Conservation (phyloP, 2,888 invertebrate genomes). For the Eledone cirrhosa region DNA sequence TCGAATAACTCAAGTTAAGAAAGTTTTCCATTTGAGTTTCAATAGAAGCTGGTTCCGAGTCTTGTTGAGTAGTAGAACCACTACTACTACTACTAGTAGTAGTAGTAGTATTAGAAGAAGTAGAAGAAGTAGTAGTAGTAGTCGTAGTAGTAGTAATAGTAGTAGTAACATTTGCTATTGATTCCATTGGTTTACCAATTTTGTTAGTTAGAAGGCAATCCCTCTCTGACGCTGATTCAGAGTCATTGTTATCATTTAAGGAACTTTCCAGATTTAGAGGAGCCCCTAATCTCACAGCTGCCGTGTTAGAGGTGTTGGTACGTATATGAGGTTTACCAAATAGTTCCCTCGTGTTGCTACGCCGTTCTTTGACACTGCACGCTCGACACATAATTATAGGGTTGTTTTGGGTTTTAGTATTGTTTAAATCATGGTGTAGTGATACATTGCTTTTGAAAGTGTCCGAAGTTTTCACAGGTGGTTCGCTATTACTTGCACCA, state of each 20-base stretch:
- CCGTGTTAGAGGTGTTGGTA: not conserved
- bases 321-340: not conserved
- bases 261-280: not conserved
- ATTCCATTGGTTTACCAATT: not conserved
- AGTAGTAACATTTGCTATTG: not conserved
- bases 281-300: not conserved
- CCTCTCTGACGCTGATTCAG: slow-evolving; percentile 7
- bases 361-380: slow-evolving; percentile 16
- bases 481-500: not conserved
- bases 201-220: not conserved
- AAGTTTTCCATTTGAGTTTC: not conserved
- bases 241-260: not conserved
- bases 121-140: not conserved
- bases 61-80: not conserved
- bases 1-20: not conserved
- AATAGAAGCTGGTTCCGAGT: not conserved
- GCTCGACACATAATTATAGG: not conserved
- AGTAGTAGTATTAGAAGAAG: too few relatives aligned
- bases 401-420: not conserved
- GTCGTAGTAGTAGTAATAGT: not conserved
- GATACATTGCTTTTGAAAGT: too few relatives aligned
- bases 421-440: too few relatives aligned
- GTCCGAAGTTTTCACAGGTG: too few relatives aligned
- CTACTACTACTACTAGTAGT: not conserved
- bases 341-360: not conserved